Evolutionary conservation across 1,140 invertebrate genomes (phyloP), one percentile per base, ranked within the genome.

Genomic region (Rhizoglyphus robini): DNA sequence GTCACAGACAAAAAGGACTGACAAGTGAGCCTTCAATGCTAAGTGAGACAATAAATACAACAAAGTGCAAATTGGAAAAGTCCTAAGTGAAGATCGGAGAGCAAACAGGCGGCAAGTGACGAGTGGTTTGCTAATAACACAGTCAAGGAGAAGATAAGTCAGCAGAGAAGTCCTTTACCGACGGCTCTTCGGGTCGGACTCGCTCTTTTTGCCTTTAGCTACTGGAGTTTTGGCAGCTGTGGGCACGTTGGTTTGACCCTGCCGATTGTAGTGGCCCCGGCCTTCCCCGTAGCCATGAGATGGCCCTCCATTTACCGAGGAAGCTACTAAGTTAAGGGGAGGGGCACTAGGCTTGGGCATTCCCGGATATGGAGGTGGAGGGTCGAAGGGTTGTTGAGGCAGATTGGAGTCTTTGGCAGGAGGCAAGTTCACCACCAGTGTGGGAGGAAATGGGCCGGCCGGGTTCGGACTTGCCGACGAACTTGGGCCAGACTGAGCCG

Each of bases 261-360:
- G 58, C 36, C 76, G 72, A 75, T 86, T 86, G 74, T 86, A 84
- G 49, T 77, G 76, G 68, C 83, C 82, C 71, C 84, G 76, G 18
- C 84, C 84, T 71, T 85, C 83, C 8, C 83, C 82, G 69, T 85
- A 85, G 8, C 83, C 83, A 65, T 82, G 81, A 59, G 83, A 79
- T 38, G 83, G 83, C 41, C 80, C 81, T 34, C 71, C 70, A 1
- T 69, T 67, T 32, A 69, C 69, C 18, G 71, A 67, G 32, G 68
- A 62, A 48, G 68, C 47, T 30, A 67, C 66, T 29, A 60, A n/a
- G 20, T 47, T 63, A 30, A 30, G 54, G 38, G 34, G 67, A 59
- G n/a, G 70, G 41, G 47, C 49, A 49, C 30, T 38, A 4, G 47
- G 41, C 25, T 47, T 46, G 15, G 63, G 51, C n/a, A 60, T 23